These are phyloP conservation scores for Argya squamiceps DNA, from an alignment of 2,797 vertebrate genomes.

Conservation along the genomic window DNA sequence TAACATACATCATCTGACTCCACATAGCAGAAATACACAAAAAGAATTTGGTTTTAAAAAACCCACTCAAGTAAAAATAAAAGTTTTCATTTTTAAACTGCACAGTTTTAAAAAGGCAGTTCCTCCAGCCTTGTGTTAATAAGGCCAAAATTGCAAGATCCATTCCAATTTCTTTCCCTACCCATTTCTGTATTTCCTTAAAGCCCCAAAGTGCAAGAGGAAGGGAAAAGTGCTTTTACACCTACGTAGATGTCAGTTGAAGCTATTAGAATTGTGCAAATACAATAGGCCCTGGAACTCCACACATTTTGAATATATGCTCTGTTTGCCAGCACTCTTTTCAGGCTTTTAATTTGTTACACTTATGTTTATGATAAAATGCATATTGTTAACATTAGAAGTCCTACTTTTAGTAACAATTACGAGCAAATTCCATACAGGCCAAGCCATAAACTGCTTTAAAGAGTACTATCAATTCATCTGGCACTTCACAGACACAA, in stretches of 20 bases:
- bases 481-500: background rate
- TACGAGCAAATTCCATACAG: background rate
- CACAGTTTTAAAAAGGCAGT: background rate
- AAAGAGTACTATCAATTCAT: background rate
- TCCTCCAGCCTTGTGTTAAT: background rate
- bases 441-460: background rate
- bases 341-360: background rate
- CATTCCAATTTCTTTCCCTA: background rate
- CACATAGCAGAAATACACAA: background rate
- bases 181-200: background rate
- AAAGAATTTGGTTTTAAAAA: background rate
- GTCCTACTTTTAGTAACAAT: background rate
- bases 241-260: fast-evolving
- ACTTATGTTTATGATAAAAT: background rate
- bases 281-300: background rate
- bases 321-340: background rate
- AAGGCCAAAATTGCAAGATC: background rate
- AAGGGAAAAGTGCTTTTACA: background rate
- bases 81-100: background rate
- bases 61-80: background rate
- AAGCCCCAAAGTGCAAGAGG: background rate
- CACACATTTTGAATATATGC: background rate
- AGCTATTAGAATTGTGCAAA: background rate
- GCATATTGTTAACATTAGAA: background rate
- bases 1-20: background rate